Base-by-base conservation (phyloP, 2,888 invertebrate genomes). In the Lamellibrachia columna region DNA sequence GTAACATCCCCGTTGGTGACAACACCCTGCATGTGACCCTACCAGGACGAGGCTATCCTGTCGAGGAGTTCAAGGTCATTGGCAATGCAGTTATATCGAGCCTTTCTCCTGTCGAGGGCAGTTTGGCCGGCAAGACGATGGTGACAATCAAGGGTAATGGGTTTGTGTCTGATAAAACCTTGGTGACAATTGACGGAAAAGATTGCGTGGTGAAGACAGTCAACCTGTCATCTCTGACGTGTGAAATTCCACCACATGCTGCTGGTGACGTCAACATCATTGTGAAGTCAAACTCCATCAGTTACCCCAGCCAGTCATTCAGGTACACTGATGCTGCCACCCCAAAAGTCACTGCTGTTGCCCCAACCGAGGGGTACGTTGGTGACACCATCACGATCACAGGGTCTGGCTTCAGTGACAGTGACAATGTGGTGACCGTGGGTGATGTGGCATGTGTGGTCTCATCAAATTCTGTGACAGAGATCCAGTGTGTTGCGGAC, bases 371-470 rank as follows among this genome's bases (percentile, higher is more conserved):
- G 9, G 95, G 96, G 3, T 95, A 95, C 7, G 75, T 75, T 75
- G 96, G 96, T 11, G 96, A 95, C 7, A 95, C 95, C 7, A 93
- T 94, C 22, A 96, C 96, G 7, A 95, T 96, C 55, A 93, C 95
- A 8, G 96, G 96, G 40, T 93, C 95, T 40, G 95, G 95, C 90
- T 96, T 96, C 94, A 95, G 96, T 53, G 22, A 91, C 22, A 40
- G 1, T 90, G 92, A 93, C 90, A 53, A 90, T 40, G 90, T 40
- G 11, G 93, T 93, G 60, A 55, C 58, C 1, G 90, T 93, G 28
- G 92, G 92, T 1, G 92, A 53, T n/a, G 92, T 52, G 60, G 92
- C 52, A 0, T 93, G 93, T 53, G 40, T 53, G n/a, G 55, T 92
- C 28, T 75, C 75, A 1, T 75, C 75, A 75, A 53, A 15, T 15